Percentiles rank a stretch among this genome's conserved stretches.
Conservation (phyloP, 2,888 invertebrate species). For the Gerris lacustris region DNA sequence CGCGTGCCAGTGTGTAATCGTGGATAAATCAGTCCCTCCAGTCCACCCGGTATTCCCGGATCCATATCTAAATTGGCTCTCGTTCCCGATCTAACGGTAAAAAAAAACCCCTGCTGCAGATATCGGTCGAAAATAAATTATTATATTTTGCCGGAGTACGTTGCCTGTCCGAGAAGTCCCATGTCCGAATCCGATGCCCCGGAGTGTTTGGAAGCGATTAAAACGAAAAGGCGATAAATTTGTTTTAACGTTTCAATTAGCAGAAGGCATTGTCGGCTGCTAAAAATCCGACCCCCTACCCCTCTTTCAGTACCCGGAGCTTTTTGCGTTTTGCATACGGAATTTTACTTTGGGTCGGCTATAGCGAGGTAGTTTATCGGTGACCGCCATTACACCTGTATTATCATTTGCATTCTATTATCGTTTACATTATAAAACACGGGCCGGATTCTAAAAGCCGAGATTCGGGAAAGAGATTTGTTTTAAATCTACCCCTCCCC, state of each 20-base stretch:
- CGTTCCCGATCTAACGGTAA: neutral
- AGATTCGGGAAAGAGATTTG: constrained; percentile 3
- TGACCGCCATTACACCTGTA: constrained; percentile 8
- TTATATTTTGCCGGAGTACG: constrained; percentile 7
- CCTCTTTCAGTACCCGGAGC: neutral
- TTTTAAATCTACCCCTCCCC: neutral
- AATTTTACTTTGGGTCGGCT: neutral
- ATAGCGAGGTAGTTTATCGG: neutral
- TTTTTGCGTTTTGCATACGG: neutral
- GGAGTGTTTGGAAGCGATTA: neutral
- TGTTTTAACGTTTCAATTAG: constrained; percentile 22
- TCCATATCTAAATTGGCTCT: constrained; percentile 12
- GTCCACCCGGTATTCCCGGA: neutral
- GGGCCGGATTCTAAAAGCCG: neutral
- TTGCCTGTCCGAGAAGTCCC: neutral
- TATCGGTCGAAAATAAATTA: neutral
- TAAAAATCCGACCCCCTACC: constrained; percentile 3
- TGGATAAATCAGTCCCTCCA: constrained; percentile 7
- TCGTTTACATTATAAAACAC: constrained; percentile 4
- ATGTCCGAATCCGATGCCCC: constrained; percentile 1
- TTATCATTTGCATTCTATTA: constrained; percentile 9
- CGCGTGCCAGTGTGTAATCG: constrained; percentile 1
- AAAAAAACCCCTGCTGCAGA: constrained; percentile 6
- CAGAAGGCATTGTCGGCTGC: constrained; percentile 16
- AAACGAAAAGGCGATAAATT: constrained; percentile 17